phyloP scores from a whole-genome alignment of 2,888 invertebrate genomes.

The Galeopsomyia nigrocyanea region DNA sequence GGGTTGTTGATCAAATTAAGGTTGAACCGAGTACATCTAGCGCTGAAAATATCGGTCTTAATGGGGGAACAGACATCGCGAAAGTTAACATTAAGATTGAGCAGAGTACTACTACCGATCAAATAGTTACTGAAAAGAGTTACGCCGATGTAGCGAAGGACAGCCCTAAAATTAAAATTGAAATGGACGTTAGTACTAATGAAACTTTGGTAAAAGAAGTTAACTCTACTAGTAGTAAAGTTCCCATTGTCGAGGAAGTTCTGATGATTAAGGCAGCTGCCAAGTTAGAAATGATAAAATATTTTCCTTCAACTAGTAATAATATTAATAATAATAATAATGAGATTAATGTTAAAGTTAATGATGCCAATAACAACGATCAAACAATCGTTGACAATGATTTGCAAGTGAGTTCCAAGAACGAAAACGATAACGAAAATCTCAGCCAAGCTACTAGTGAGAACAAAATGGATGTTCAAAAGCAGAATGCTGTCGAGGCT shows the following conservation, averaged over 20 bases:
- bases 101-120: too few relatives aligned
- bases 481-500: conserved; percentile 21
- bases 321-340: conserved; percentile 21
- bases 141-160: not conserved
- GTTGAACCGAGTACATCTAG: too few relatives aligned
- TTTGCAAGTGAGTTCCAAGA: conserved; percentile 3
- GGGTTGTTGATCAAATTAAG: too few relatives aligned
- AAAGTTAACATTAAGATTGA: too few relatives aligned
- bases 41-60: too few relatives aligned
- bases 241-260: conserved; percentile 11
- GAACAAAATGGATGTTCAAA: not conserved
- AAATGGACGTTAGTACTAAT: too few relatives aligned
- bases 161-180: not conserved
- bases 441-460: not conserved
- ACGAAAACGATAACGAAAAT: conserved; percentile 8
- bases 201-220: too few relatives aligned
- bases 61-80: too few relatives aligned
- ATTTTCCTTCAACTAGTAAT: conserved; percentile 37
- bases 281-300: conserved; percentile 26
- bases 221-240: not conserved
- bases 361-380: conserved; percentile 40
- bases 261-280: conserved; percentile 4
- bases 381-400: conserved; percentile 34
- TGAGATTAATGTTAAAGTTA: conserved; percentile 8
- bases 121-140: not conserved